Percentiles rank a stretch among this genome's conserved stretches.
These are phyloP conservation scores for Drosophila oshimai DNA, from an alignment of 1,140 invertebrate genomes.

Conservation along the genomic window DNA sequence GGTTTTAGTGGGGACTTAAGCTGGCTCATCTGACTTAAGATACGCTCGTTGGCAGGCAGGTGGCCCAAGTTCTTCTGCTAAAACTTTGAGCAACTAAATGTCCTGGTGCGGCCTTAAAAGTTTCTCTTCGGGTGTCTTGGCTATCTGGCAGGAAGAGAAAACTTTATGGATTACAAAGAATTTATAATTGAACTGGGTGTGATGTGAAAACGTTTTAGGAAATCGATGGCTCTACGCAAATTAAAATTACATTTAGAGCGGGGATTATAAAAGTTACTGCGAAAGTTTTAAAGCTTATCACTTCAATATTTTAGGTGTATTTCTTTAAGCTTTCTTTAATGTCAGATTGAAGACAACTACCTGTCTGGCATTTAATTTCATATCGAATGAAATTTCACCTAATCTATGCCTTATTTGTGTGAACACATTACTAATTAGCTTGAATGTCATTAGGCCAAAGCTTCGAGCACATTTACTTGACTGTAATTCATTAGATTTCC, in stretches of 20 bases:
- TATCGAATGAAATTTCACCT: constrained; percentile 27
- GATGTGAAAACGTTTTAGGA: constrained; percentile 13
- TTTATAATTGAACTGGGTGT: constrained; percentile 28
- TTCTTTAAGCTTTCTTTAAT: not conserved
- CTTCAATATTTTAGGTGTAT: not conserved
- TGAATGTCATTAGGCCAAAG: constrained; percentile 39
- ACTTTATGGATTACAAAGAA: constrained; percentile 40
- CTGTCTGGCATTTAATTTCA: constrained; percentile 18
- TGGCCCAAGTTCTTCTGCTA: not conserved
- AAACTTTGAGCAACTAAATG: constrained; percentile 55
- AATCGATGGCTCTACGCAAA: constrained; percentile 27
- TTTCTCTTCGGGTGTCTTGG: constrained; percentile 10
- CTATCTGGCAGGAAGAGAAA: not conserved
- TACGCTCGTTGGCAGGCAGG: constrained; percentile 5
- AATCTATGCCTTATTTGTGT: constrained; percentile 54
- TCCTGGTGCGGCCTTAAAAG: constrained; percentile 18
- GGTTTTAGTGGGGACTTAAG: constrained; percentile 39
- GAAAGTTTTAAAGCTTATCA: not conserved
- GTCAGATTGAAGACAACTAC: not conserved
- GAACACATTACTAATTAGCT: constrained; percentile 62
- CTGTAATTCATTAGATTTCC: constrained; percentile 34
- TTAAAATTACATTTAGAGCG: constrained; percentile 14
- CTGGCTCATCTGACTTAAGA: constrained; percentile 29
- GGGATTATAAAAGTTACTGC: not conserved
- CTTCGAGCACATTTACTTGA: constrained; percentile 37